These are phyloP conservation scores for Drosophila navojoa DNA, from an alignment of 1,140 invertebrate genomes.

Conservation along the genomic window DNA sequence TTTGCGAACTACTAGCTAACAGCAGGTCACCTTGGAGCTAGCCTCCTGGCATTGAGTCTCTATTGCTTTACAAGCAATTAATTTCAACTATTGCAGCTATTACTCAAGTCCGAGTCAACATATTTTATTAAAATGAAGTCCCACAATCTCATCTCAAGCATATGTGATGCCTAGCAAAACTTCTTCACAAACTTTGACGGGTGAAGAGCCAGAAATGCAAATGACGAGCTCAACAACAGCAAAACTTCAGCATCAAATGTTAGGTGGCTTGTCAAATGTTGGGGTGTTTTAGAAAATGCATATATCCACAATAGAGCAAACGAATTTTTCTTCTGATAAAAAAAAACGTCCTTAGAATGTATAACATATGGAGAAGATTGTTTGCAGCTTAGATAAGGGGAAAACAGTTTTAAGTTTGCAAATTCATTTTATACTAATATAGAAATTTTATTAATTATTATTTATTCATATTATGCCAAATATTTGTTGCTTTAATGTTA, in stretches of 20 bases:
- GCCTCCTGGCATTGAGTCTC: conserved; percentile 26
- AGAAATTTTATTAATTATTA: too few relatives aligned
- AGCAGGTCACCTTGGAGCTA: conserved; percentile 57
- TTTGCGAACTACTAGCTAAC: conserved; percentile 54
- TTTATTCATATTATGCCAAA: too few relatives aligned
- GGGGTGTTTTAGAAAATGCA: neutral
- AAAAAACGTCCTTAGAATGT: too few relatives aligned
- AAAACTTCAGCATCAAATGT: conserved; percentile 54
- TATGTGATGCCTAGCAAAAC: conserved; percentile 27
- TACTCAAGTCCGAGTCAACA: conserved; percentile 50
- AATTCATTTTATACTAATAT: too few relatives aligned
- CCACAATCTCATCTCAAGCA: conserved; percentile 54
- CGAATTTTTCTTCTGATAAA: too few relatives aligned
- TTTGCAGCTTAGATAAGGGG: too few relatives aligned
- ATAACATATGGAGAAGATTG: too few relatives aligned
- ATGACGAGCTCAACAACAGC: conserved; percentile 8
- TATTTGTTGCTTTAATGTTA: too few relatives aligned
- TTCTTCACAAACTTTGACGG: conserved; percentile 25
- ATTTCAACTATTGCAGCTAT: conserved; percentile 58
- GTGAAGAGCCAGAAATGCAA: conserved; percentile 18
- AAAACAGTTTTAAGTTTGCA: too few relatives aligned
- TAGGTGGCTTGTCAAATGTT: neutral
- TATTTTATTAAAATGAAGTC: conserved; percentile 51
- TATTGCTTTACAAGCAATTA: conserved; percentile 74
- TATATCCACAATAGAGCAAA: too few relatives aligned